Percentiles rank a stretch among this genome's conserved stretches.
These are phyloP conservation scores for Parnassius mnemosyne DNA, from an alignment of 2,888 invertebrate species.

Conservation along the genomic window DNA sequence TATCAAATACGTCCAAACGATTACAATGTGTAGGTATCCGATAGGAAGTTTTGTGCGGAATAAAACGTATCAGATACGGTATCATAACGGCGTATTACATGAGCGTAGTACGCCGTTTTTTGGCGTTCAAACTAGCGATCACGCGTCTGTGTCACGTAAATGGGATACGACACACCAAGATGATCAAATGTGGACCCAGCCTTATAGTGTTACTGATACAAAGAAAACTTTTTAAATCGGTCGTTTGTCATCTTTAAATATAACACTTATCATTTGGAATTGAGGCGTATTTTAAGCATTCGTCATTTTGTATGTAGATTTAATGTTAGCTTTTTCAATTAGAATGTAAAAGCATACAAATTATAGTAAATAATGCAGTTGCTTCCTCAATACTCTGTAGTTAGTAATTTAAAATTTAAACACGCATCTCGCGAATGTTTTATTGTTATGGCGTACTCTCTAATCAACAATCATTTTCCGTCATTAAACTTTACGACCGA, in stretches of 20 bases:
- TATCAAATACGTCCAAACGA: no score
- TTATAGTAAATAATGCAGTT: neutral
- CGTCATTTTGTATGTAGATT: conserved; percentile 1
- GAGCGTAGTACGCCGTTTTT: no score
- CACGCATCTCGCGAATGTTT: neutral
- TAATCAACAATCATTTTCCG: conserved; percentile 22
- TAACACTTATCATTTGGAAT: conserved; percentile 3
- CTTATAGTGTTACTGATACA: conserved; percentile 13
- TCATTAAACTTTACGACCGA: conserved; percentile 23
- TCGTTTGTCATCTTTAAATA: neutral
- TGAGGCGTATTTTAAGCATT: neutral
- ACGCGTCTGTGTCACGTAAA: no score
- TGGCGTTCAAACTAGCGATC: no score
- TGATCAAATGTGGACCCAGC: neutral
- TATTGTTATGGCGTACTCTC: conserved; percentile 18
- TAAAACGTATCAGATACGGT: no score
- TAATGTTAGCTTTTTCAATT: neutral
- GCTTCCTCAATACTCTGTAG: neutral
- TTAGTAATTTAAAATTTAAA: conserved; percentile 6
- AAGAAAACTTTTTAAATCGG: conserved; percentile 17
- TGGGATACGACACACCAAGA: no score
- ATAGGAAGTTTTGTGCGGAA: no score
- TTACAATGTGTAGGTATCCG: no score
- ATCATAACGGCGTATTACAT: no score
- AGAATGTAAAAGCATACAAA: no score